Evolutionary conservation across 1,140 invertebrate species (phyloP).

Genomic region (Pogonus chalceus): DNA sequence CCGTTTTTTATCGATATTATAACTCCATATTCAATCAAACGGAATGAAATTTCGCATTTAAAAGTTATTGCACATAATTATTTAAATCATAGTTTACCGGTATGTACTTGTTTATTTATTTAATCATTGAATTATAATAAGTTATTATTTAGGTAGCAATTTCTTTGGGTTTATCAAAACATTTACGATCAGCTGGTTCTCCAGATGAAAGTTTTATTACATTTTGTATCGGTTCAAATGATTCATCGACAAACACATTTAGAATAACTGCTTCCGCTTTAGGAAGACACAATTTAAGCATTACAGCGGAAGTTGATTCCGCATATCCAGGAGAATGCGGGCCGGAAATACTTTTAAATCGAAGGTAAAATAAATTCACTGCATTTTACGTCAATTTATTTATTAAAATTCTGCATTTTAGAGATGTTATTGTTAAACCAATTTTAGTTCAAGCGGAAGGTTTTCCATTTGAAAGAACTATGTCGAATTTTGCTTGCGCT

Average conservation of each 20-base stretch:
- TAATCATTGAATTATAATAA: neutral
- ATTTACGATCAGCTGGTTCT: slow-evolving; percentile 15
- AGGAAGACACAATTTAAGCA: slow-evolving; percentile 48
- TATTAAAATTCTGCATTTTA: slow-evolving; percentile 23
- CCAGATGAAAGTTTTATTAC: slow-evolving; percentile 18
- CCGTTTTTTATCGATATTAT: slow-evolving; percentile 63
- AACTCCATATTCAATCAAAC: slow-evolving; percentile 59
- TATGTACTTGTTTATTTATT: slow-evolving; percentile 31
- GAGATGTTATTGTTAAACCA: slow-evolving; percentile 44
- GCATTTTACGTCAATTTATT: no score
- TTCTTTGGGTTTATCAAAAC: neutral
- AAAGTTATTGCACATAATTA: slow-evolving; percentile 67
- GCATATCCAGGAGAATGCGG: slow-evolving; percentile 38
- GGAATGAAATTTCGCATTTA: slow-evolving; percentile 55
- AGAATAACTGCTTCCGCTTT: slow-evolving; percentile 39
- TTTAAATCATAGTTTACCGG: slow-evolving; percentile 48
- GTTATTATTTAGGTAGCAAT: neutral
- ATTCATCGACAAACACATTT: slow-evolving; percentile 41
- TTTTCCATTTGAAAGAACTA: slow-evolving; percentile 40
- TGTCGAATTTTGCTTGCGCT: slow-evolving; percentile 43
- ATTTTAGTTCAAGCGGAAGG: slow-evolving; percentile 47
- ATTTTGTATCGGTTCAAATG: slow-evolving; percentile 36
- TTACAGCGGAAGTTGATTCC: slow-evolving; percentile 43
- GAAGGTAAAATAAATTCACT: slow-evolving; percentile 31
- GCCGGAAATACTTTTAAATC: slow-evolving; percentile 36